These are phyloP conservation scores for Poecilobothrus nobilitatus DNA, from an alignment of 2,888 invertebrate genomes.

Conservation along the genomic window DNA sequence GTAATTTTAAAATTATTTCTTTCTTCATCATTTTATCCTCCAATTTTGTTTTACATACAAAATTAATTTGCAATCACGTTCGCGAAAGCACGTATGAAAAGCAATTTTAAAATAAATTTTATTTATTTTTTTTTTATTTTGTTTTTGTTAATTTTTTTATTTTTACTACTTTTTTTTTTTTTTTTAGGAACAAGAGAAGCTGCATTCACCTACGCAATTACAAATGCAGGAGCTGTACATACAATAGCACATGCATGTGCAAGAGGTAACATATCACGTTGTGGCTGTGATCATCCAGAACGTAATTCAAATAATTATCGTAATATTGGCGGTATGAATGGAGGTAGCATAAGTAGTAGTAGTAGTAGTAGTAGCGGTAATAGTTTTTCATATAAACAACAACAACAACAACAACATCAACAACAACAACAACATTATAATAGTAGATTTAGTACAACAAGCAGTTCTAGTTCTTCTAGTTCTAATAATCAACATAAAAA, in stretches of 20 bases:
- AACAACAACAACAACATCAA: not conserved
- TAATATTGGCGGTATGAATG: conserved; percentile 15
- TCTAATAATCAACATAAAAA: not conserved
- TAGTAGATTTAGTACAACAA: too few relatives aligned
- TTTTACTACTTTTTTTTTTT: conserved; percentile 12
- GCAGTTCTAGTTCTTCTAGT: not conserved
- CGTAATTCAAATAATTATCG: conserved; percentile 28
- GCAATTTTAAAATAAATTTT: too few relatives aligned
- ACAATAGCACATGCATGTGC: conserved; percentile 87
- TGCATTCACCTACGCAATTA: conserved; percentile 88
- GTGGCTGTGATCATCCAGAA: conserved; percentile 58
- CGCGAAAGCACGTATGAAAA: too few relatives aligned
- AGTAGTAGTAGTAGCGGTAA: conserved; percentile 14
- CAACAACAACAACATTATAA: not conserved
- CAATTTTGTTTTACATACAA: too few relatives aligned
- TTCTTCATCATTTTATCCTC: too few relatives aligned
- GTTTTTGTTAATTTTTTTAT: too few relatives aligned
- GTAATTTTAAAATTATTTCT: too few relatives aligned
- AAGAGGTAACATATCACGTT: conserved; percentile 76
- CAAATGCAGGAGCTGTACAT: conserved; percentile 86
- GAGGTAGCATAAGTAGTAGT: conserved; percentile 19
- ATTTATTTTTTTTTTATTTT: too few relatives aligned
- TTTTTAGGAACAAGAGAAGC: conserved; percentile 79
- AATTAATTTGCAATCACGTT: too few relatives aligned
- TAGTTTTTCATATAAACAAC: not conserved